Conservation (phyloP, 1,140 invertebrate genomes). For the Bombus waltoni region DNA sequence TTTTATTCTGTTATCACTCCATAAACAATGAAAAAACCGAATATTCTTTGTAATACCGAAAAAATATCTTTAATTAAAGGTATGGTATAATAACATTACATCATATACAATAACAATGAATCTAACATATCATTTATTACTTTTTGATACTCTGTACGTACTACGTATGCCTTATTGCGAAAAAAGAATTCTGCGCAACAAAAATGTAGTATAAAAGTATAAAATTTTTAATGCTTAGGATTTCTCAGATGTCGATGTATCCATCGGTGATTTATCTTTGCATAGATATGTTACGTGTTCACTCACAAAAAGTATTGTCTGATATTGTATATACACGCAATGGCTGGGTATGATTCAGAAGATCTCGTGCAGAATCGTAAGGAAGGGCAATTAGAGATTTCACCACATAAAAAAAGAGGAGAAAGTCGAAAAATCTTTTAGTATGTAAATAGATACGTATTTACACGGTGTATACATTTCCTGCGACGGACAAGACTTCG, state of each 20-base stretch:
- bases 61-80: too few species aligned
- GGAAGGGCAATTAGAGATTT: not conserved
- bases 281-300: not conserved
- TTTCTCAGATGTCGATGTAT: not conserved
- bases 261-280: not conserved
- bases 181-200: not conserved
- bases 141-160: not conserved
- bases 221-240: not conserved
- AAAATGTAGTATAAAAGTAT: too few species aligned
- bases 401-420: constrained; percentile 20
- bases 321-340: not conserved
- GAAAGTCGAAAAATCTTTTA: constrained; percentile 61
- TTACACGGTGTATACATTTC: constrained; percentile 57
- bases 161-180: not conserved
- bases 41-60: too few species aligned
- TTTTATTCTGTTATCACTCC: not conserved
- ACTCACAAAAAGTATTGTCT: not conserved
- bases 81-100: not conserved
- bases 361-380: not conserved
- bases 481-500: constrained; percentile 64
- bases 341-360: not conserved
- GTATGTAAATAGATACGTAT: constrained; percentile 44
- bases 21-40: too few species aligned
- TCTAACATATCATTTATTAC: not conserved
- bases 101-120: not conserved